Evolutionary conservation across 2,797 vertebrate species (phyloP).

Genomic region (Gallinago solitaria): DNA sequence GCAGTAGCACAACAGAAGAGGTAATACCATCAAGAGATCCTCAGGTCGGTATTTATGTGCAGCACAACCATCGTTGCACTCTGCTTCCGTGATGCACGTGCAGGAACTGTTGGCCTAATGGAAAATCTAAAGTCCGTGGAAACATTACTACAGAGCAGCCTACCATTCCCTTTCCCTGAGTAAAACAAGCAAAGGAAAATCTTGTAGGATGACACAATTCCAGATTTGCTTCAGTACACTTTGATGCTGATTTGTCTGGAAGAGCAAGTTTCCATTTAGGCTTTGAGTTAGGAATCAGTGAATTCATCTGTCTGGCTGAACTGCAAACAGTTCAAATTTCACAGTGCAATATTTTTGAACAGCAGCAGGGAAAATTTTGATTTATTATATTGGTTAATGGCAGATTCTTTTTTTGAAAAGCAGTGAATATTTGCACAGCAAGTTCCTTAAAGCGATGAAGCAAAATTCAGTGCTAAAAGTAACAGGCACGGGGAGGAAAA

Average conservation of each 20-base stretch:
- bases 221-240: background rate
- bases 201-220: background rate
- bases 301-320: constrained; percentile 41
- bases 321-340: constrained; percentile 45
- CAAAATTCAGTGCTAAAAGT: background rate
- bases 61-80: background rate
- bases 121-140: background rate
- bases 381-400: constrained; percentile 28
- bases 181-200: background rate
- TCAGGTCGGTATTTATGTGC: background rate
- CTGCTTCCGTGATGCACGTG: background rate
- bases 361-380: constrained; percentile 17
- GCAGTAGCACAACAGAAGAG: background rate
- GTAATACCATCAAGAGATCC: background rate
- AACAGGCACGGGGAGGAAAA: background rate
- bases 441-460: background rate
- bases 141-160: background rate
- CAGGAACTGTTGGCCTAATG: background rate
- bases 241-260: constrained; percentile 22
- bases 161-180: background rate
- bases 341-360: constrained; percentile 37
- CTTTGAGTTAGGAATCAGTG: constrained; percentile 35
- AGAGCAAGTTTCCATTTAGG: constrained; percentile 14
- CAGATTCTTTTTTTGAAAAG: constrained; percentile 29
- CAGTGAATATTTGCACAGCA: constrained; percentile 24